Base-by-base conservation (phyloP, 2,888 invertebrate genomes). In the Scaptomyza polygonia region DNA sequence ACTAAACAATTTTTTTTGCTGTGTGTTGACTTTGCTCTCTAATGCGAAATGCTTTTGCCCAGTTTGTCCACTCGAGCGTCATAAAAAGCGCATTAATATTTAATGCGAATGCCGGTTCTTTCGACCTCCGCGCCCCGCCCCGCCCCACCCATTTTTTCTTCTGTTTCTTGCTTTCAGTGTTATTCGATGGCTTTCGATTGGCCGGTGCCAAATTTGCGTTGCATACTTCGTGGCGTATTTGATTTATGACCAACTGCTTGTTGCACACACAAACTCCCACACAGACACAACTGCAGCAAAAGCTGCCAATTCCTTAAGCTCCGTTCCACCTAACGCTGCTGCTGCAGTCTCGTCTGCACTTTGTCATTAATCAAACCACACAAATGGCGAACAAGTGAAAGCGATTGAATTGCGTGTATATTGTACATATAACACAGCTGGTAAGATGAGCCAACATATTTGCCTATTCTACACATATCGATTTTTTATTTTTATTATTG, bases 1-100 rank as follows among this genome's bases (percentile, higher is more conserved):
- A 3, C 3, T 21, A 3, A 3, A 25, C 4, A 5, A 4, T 5
- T 25, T 25, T 25, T 25, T 25, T 25, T 25, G 0, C 25, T 25
- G 25, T 25, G 25, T 25, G 5, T 4, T 25, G 1, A 4, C 1
- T 25, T 25, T 25, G 25, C 25, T 5, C 29, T 36, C n/a, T 21
- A 32, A 32, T 48, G 42, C 49, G 30, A 40, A 58, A 44, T 43
- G 59, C 53, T 40, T 47, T 40, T 47, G n/a, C 55, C 49, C 61
- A 53, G 55, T 64, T 67, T 64, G 64, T 47, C 62, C 68, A 75
- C 63, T 68, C 51, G 56, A 66, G 62, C 72, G 61, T 75, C 66
- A 47, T 56, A 67, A 65, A 62, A 56, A 79, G 72, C 61, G 73
- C 77, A 76, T 77, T 82, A 67, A 66, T 67, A 72, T 80, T 77